Base-by-base conservation (phyloP, 2,113 vertebrate genomes). In the Gallinago paraguaiae region DNA sequence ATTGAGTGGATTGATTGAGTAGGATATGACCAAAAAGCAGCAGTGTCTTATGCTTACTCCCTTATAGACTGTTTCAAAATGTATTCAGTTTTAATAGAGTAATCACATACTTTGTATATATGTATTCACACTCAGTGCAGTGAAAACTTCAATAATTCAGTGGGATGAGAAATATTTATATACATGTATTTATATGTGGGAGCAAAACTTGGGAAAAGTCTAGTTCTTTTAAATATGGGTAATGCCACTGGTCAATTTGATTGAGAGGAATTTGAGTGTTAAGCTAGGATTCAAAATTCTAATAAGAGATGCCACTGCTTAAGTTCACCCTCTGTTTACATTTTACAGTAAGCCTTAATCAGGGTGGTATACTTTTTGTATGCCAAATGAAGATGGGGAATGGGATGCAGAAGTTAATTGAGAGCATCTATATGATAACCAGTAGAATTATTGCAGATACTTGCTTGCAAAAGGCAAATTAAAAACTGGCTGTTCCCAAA, bases 1-100 rank as follows among this genome's bases (percentile, higher is more conserved):
- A 86, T 46, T 46, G 45, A 46, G 45, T 46, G 45, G 45, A 46
- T 46, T 46, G 45, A 18, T 4, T 46, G 45, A 2, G 33, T 53
- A 75, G 61, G 31, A 3, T n/a, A 51, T 7, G 23, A 77, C 69
- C 46, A 10, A 80, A 88, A 72, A 17, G 10, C 11, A 60, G 27
- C 37, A 64, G 6, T 33, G 28, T 15, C 30, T 46, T n/a, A 19
- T 6, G 2, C 4, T 68, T 74, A 61, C 48, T 33, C 56, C 82
- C 18, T 63, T 39, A 27, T 3, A 60, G 8, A 0, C 0, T 28
- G 53, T 64, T 81, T 69, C 45, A 22, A 84, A 18, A 45, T 64
- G n/a, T 50, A 68, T 59, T 70, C 7, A 35, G 24, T 95, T 94
- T 67, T 69, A 81, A 63, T 56, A 11, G 7, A 74, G 11, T 30